Conservation (phyloP, 92 coral and sea anemone genomes). For the Blastomussa wellsi region DNA sequence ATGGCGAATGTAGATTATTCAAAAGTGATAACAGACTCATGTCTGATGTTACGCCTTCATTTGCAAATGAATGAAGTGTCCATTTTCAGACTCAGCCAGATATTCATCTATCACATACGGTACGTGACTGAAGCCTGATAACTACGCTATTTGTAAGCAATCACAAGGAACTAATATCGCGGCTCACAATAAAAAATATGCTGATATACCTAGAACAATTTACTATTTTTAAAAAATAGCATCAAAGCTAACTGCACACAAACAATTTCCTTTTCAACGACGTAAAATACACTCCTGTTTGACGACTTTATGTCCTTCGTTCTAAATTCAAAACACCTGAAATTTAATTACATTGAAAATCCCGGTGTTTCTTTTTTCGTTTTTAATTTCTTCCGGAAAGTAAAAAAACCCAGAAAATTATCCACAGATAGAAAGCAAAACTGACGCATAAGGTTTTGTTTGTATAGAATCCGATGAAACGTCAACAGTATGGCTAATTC, state of each 20-base stretch:
- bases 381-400: neutral
- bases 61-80: neutral
- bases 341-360: neutral
- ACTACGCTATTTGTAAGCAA: neutral
- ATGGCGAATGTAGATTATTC: neutral
- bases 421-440: too few species aligned
- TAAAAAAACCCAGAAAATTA: neutral
- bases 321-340: neutral
- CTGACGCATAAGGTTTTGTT: too few species aligned
- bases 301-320: neutral
- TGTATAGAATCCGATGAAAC: too few species aligned
- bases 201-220: neutral
- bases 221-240: neutral
- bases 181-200: neutral
- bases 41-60: neutral
- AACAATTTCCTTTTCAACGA: neutral
- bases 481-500: too few species aligned
- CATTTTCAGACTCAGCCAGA: neutral
- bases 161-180: neutral
- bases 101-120: neutral
- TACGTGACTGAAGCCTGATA: neutral
- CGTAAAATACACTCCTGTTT: neutral
- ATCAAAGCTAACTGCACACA: neutral
- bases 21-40: neutral
- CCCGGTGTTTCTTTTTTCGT: neutral